Conservation (phyloP, 2,797 vertebrate species). For the Fundulus diaphanus region DNA sequence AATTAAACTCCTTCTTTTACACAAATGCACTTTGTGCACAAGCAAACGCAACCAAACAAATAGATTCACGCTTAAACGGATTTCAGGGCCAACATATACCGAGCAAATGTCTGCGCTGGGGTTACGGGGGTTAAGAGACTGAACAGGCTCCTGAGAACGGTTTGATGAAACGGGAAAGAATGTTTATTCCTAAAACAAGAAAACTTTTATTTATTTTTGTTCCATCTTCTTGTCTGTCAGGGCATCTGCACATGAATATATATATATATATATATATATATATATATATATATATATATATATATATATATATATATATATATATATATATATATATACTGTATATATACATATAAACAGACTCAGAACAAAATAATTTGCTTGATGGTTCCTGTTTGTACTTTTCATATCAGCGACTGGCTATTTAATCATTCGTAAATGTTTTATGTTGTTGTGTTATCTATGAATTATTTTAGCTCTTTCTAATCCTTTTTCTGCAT, state of each 20-base stretch:
- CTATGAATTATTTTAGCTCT: neutral
- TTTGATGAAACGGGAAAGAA: neutral
- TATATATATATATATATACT: too few relatives aligned
- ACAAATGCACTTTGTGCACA: slow-evolving; percentile 50
- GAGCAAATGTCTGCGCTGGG: neutral
- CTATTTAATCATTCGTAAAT: neutral
- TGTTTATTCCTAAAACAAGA: neutral
- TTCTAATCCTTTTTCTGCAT: neutral
- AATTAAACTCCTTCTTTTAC: slow-evolving; percentile 84
- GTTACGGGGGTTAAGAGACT: slow-evolving; percentile 20
- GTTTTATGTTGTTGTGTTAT: neutral
- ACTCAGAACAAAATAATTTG: neutral
- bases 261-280: too few relatives aligned
- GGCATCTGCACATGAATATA: neutral
- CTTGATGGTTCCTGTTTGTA: neutral
- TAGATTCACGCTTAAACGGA: slow-evolving; percentile 35
- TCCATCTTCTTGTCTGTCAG: neutral
- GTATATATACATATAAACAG: neutral
- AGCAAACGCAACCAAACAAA: slow-evolving; percentile 50
- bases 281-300: too few relatives aligned
- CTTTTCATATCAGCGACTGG: neutral
- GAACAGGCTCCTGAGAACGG: slow-evolving; percentile 14
- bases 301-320: too few relatives aligned
- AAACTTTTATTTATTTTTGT: neutral
- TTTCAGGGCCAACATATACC: slow-evolving; percentile 36